These are phyloP conservation scores for Mesocricetus auratus DNA, from an alignment of 2,113 vertebrate species.

Conservation along the genomic window DNA sequence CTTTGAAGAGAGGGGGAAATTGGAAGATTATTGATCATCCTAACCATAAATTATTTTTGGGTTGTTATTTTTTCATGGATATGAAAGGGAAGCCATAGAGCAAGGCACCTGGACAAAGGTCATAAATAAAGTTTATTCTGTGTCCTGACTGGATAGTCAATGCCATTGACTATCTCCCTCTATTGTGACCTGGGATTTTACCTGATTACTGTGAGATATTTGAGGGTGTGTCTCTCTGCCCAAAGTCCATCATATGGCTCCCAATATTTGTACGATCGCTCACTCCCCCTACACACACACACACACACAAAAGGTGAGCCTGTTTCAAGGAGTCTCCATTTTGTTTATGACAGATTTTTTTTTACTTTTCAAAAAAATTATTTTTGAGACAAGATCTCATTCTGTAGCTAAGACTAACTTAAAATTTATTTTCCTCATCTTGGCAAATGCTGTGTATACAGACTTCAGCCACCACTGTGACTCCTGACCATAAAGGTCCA, in stretches of 20 bases:
- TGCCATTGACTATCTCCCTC: background rate
- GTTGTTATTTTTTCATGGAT: background rate
- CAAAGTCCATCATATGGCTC: background rate
- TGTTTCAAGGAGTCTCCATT: background rate
- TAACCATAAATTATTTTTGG: background rate
- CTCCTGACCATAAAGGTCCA: background rate
- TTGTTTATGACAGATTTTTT: background rate
- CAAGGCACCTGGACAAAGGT: background rate
- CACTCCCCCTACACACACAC: background rate
- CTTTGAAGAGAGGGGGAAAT: background rate
- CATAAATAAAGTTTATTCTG: background rate
- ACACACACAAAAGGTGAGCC: background rate
- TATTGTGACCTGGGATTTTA: background rate
- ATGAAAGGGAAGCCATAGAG: background rate
- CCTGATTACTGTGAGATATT: accelerated
- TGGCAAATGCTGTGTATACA: background rate
- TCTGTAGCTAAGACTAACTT: background rate
- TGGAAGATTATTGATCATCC: background rate
- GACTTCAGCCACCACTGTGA: background rate
- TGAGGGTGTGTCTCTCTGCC: background rate
- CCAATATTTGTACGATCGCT: background rate
- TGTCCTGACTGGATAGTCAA: background rate
- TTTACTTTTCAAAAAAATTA: background rate
- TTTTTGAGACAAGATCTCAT: background rate
- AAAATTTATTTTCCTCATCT: background rate